Evolutionary conservation across 2,888 invertebrate species (phyloP), one percentile per base, ranked within the genome.

Genomic region (Allygus modestus): DNA sequence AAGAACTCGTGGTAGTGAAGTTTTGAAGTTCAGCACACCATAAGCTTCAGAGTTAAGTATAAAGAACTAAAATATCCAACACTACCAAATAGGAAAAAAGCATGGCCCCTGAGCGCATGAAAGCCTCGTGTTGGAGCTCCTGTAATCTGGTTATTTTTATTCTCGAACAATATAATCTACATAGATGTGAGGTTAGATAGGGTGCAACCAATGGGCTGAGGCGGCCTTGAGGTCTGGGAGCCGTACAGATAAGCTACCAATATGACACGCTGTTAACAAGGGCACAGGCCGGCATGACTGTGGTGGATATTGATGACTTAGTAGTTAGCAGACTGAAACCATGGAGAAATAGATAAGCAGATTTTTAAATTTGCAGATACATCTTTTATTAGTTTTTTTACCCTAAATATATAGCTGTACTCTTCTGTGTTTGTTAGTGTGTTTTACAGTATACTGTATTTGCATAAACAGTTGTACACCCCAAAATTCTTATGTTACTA

Each of bases 151-250:
- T 26, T 77, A 77, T 28, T 46, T 77, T 46, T 77, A 77, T 77
- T n/a, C 46, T 46, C 12, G 46, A 26, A 77, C 75, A 77, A 77
- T 77, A 46, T 46, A 77, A 77, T 77, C 75, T 77, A 77, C 75
- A 77, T 77, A 77, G 75, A 77, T 77, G 46, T 11, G 46, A 77
- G 75, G 73, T 46, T 17, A 46, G 75, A 77, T 77, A 77, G 28
- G 41, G 17, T 31, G 37, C 33, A 33, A 17, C 71, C 33, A 71
- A 33, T 33, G 43, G 73, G 43, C 43, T 5, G n/a, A 17, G 26
- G 20, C 43, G 69, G 71, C 41, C 41, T n/a, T 20, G n/a, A 23
- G 71, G 41, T 26, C 20, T 37, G 31, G 65, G 31, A 31, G 28
- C 20, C 28, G 65, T 65, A 4, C 58, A 58, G 58, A 58, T 58